Base-by-base conservation (phyloP, 2,888 invertebrate species). In the Bimastos eiseni region DNA sequence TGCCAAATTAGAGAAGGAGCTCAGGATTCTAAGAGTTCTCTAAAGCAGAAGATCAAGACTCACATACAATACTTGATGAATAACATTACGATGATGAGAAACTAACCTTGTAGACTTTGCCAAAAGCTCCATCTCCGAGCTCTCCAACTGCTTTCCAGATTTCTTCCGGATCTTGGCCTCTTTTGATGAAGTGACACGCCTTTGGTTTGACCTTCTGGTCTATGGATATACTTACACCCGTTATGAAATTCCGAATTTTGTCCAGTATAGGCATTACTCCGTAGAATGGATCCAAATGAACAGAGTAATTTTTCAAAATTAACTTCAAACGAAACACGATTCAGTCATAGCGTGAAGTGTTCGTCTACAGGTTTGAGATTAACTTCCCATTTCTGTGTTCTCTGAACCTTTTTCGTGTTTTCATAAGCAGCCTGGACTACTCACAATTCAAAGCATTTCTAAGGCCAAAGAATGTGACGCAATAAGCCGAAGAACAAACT, bases 101-200 rank as follows among this genome's bases (percentile, higher is more conserved):
- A 70, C 70, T 1, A 83, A 93, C 92, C 92, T 92, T 92, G 90
- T 92, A 93, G 83, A 92, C 97, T 96, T 98, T 98, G 70, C 99
- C 99, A 95, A 99, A 99, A 89, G 99, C 99, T 93, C 99, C 99
- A 95, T 99, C 99, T 89, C 99, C 99, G 92, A 99, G 96, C 96
- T 99, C 99, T 49, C 98, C 98, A 92, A 99, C 96, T 96, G 98
- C 98, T 93, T 98, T 97, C 99, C 99, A 99, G 94, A 97, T 96
- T 93, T 98, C 97, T 93, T 97, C 96, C 17, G 99, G 99, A 96
- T 98, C 97, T 92, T 97, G 96, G 95, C 98, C 98, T 97, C 98
- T 98, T 94, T 97, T 97, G 93, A 99, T 98, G 90, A 55, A 91
- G 38, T 91, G 90, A 44, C 90, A 89, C 21, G 41, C 33, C 44